Evolutionary conservation across 2,113 vertebrate genomes (phyloP).

Genomic region (Sapajus apella): DNA sequence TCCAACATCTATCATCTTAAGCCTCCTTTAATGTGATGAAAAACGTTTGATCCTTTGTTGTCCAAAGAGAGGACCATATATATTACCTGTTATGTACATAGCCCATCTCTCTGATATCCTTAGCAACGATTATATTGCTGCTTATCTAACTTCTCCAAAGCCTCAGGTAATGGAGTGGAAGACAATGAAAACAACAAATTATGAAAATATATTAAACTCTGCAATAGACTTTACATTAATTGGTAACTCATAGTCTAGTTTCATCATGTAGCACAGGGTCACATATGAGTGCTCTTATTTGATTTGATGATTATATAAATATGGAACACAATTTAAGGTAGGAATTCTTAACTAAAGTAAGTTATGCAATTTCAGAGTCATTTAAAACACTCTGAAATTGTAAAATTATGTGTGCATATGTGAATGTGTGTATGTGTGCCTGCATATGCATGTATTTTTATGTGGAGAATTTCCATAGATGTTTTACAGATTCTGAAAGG

Average conservation of each 20-base stretch:
- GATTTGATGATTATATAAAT: slow-evolving; percentile 41
- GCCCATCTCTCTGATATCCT: not conserved
- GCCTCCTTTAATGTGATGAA: not conserved
- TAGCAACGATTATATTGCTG: not conserved
- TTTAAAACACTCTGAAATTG: slow-evolving; percentile 35
- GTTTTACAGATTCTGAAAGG: slow-evolving; percentile 35
- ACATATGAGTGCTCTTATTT: slow-evolving; percentile 27
- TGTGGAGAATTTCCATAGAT: not conserved
- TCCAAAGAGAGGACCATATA: slow-evolving; percentile 19
- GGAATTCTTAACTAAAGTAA: not conserved
- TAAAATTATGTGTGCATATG: not conserved
- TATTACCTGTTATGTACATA: not conserved
- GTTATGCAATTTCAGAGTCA: not conserved
- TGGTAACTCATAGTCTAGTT: slow-evolving; percentile 34
- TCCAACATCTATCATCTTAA: slow-evolving; percentile 34
- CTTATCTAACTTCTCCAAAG: not conserved
- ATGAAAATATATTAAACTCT: slow-evolving; percentile 45
- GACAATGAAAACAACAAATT: slow-evolving; percentile 33
- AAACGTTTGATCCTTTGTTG: not conserved
- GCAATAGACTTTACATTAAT: slow-evolving; percentile 10
- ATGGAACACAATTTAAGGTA: not conserved
- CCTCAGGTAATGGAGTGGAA: not conserved
- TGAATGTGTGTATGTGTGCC: not conserved
- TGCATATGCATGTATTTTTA: not conserved
- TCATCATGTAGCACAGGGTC: not conserved